Conservation (phyloP, 2,797 vertebrate genomes). For the Acrossocheilus wenchowensis region DNA sequence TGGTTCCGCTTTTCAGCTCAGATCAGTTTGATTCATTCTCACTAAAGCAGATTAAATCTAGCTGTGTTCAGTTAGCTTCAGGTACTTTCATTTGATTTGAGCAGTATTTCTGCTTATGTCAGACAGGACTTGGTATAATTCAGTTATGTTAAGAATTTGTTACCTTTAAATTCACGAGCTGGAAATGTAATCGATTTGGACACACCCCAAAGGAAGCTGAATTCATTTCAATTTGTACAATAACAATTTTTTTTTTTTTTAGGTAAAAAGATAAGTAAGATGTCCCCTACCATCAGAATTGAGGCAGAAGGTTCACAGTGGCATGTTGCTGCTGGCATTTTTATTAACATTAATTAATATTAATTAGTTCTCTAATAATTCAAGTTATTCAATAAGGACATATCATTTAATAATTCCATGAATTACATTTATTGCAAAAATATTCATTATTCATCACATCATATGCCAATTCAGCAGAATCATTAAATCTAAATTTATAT, state of each 20-base stretch:
- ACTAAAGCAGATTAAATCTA: slow-evolving; percentile 31
- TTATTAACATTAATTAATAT: not conserved
- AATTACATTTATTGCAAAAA: too few relatives aligned
- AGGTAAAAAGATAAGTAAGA: not conserved
- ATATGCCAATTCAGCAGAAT: too few relatives aligned
- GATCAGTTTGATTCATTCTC: slow-evolving; percentile 25
- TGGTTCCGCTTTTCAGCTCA: slow-evolving; percentile 19
- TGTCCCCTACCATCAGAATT: not conserved
- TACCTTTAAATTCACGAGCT: slow-evolving; percentile 21
- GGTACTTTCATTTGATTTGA: slow-evolving; percentile 29
- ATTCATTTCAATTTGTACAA: not conserved
- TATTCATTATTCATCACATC: too few relatives aligned
- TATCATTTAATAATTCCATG: not conserved
- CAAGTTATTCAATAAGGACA: not conserved
- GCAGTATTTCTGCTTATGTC: slow-evolving; percentile 29
- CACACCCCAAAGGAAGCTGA: slow-evolving; percentile 4
- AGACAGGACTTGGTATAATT: not conserved
- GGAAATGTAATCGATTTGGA: not conserved
- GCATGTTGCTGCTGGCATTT: not conserved
- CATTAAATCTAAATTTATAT: too few relatives aligned
- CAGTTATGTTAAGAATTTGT: not conserved
- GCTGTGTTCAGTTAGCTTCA: slow-evolving; percentile 25
- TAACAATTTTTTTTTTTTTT: not conserved
- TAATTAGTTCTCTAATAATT: not conserved
- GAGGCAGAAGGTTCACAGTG: not conserved